Conservation (phyloP, 1,140 invertebrate genomes). For the Drosophila sechellia region DNA sequence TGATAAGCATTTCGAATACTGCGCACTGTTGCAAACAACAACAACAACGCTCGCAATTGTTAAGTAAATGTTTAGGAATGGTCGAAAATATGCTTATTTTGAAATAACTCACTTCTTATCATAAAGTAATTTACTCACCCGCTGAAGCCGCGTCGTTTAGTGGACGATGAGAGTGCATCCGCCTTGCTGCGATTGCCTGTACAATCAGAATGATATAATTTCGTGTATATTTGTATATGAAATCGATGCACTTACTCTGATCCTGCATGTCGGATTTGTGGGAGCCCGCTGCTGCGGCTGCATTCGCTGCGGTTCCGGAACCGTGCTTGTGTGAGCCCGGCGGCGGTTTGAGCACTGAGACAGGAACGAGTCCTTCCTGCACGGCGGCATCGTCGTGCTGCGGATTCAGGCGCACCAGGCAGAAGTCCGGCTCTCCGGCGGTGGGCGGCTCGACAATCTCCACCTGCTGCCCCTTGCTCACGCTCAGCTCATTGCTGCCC, state of each 20-base stretch:
- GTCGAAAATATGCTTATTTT: background rate
- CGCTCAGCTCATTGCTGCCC: slow-evolving; percentile 90
- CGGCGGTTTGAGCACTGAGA: slow-evolving; percentile 91
- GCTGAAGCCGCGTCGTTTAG: slow-evolving; percentile 91
- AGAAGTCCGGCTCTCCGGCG: slow-evolving; percentile 87
- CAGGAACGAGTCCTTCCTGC: slow-evolving; percentile 93
- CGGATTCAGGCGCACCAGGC: slow-evolving; percentile 87
- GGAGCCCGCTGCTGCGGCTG: slow-evolving; percentile 33
- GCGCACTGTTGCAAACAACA: too few species aligned
- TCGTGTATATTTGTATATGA: background rate
- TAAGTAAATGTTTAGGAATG: too few species aligned
- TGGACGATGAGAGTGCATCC: slow-evolving; percentile 86
- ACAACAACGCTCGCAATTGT: too few species aligned
- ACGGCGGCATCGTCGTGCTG: slow-evolving; percentile 87
- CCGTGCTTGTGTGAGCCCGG: slow-evolving; percentile 86
- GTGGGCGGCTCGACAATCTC: slow-evolving; percentile 92
- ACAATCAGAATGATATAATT: background rate
- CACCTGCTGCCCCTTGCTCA: slow-evolving; percentile 95
- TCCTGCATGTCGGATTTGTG: slow-evolving; percentile 77
- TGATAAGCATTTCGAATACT: too few species aligned
- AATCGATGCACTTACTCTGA: slow-evolving; percentile 61
- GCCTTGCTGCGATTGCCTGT: slow-evolving; percentile 77
- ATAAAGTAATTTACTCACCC: slow-evolving; percentile 87
- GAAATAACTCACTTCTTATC: background rate
- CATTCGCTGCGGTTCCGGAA: slow-evolving; percentile 36